A percentile compares a stretch with the other conserved stretches of the same genome.
Conservation (phyloP, 2,797 vertebrate species). For the Ibycter americanus region DNA sequence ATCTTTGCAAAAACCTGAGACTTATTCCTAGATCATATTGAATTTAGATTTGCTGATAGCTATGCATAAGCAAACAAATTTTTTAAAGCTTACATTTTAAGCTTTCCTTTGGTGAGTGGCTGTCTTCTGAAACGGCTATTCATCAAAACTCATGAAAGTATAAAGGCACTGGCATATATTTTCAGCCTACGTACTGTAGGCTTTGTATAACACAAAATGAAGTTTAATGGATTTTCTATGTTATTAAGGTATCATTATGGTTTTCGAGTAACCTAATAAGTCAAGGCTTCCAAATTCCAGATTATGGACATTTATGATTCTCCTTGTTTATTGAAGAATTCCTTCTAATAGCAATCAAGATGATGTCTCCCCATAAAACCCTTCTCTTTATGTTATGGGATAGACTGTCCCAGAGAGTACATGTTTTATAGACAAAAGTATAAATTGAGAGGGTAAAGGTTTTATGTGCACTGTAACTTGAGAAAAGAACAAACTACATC, state of each 20-base stretch:
- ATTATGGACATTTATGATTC: neutral
- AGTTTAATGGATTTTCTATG: neutral
- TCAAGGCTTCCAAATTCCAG: neutral
- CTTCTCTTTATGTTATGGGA: neutral
- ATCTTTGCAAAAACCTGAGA: neutral
- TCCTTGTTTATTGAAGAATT: neutral
- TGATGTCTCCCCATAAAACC: neutral
- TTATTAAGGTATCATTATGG: neutral
- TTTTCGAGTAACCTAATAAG: neutral
- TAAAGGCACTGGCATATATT: neutral
- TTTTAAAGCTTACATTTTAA: neutral
- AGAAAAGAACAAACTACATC: neutral
- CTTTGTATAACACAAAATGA: neutral
- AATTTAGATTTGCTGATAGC: neutral
- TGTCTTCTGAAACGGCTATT: neutral
- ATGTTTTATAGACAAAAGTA: neutral
- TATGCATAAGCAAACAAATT: neutral
- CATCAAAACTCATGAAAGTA: neutral
- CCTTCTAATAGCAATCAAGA: neutral
- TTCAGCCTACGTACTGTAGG: neutral
- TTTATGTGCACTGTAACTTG: neutral
- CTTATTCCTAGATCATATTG: neutral
- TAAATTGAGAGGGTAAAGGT: neutral
- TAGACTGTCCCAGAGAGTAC: neutral
- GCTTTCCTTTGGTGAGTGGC: neutral